Percentiles rank a stretch among this genome's conserved stretches.
phyloP scores from a whole-genome alignment of 2,797 vertebrate genomes.

The Miopithecus talapoin region DNA sequence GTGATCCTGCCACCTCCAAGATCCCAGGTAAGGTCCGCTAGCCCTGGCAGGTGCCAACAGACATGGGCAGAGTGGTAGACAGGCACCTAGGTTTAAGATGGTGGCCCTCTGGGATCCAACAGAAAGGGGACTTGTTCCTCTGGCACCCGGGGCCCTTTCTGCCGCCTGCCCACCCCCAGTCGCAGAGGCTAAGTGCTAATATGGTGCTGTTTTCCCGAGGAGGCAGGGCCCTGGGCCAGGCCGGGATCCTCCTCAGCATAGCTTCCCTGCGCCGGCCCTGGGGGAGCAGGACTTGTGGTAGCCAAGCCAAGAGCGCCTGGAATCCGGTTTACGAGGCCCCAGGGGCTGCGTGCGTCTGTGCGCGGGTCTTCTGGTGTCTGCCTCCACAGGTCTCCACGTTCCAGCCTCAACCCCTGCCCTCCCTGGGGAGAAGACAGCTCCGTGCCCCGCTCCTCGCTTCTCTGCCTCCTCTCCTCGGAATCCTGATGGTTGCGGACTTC shows the following conservation, averaged over 20 bases:
- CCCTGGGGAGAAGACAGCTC: too few species aligned
- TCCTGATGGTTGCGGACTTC: background rate
- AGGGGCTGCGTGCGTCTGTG: background rate
- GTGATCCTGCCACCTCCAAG: background rate
- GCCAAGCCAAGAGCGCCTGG: conserved; percentile 43
- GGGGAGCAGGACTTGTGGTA: background rate
- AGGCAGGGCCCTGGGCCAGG: conserved; percentile 42
- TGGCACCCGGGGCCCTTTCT: background rate
- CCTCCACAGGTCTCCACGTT: background rate
- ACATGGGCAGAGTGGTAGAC: background rate
- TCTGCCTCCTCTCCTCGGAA: background rate
- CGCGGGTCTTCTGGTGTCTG: background rate
- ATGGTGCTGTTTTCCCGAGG: conserved; percentile 62
- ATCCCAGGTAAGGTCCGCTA: background rate
- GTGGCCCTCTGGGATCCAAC: background rate
- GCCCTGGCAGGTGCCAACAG: background rate
- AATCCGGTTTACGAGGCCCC: conserved; percentile 41
- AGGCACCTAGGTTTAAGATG: background rate
- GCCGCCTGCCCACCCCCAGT: background rate
- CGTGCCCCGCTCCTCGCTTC: background rate
- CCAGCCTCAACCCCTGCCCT: background rate
- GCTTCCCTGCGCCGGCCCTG: background rate
- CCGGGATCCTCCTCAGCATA: background rate
- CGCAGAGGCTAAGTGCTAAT: conserved; percentile 65
- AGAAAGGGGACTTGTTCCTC: background rate